Percentiles rank a stretch among this genome's conserved stretches.
phyloP scores from a whole-genome alignment of 1,140 invertebrate species.

The Stratiolaelaps scimitus region DNA sequence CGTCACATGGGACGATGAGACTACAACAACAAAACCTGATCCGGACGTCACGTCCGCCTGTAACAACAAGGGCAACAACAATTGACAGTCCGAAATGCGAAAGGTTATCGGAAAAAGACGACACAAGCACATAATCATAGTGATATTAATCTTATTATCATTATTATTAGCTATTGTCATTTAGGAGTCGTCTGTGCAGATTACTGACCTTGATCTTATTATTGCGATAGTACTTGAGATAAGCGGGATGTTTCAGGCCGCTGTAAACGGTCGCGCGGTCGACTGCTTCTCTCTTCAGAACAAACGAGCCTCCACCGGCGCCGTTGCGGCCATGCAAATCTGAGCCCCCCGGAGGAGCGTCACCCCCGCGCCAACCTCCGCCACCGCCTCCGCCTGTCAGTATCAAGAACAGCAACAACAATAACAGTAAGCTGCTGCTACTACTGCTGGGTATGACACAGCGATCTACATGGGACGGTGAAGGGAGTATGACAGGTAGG shows the following conservation, averaged over 20 bases:
- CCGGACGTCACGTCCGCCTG: no score
- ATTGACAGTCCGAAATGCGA: no score
- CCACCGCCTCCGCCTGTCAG: conserved; percentile 40
- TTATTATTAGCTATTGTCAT: not conserved
- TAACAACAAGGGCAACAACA: no score
- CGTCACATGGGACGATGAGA: not conserved
- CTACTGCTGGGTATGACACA: no score
- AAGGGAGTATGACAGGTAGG: no score
- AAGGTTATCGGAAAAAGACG: no score
- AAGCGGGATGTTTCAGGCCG: not conserved
- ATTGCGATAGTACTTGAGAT: conserved; percentile 26
- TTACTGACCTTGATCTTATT: conserved; percentile 34
- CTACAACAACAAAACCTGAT: conserved; percentile 20
- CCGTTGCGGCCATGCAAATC: conserved; percentile 30
- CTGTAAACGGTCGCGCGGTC: conserved; percentile 25
- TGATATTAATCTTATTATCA: not conserved
- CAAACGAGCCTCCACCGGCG: conserved; percentile 34
- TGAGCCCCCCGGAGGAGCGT: conserved; percentile 7
- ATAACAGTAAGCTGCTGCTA: no score
- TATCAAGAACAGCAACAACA: conserved; percentile 28
- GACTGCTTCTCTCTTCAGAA: conserved; percentile 25
- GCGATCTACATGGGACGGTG: no score
- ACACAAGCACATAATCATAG: no score
- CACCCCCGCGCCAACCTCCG: conserved; percentile 53
- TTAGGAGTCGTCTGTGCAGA: conserved; percentile 26